phyloP scores from a whole-genome alignment of 2,888 invertebrate species.

The Yponomeuta malinellus region DNA sequence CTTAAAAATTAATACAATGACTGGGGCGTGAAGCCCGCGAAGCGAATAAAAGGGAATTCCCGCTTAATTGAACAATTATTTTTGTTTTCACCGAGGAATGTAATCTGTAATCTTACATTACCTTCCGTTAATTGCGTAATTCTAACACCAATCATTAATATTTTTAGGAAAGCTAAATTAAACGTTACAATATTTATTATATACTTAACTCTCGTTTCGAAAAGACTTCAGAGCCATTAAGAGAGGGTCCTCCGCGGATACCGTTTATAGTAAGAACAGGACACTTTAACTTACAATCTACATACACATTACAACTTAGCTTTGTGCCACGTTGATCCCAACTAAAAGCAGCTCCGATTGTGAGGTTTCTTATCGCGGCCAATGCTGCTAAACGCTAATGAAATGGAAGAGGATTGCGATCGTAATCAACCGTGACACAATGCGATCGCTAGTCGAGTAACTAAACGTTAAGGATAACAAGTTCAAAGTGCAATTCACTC shows the following conservation, averaged over 20 bases:
- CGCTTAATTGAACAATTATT: slow-evolving; percentile 47
- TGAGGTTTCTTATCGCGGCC: background rate
- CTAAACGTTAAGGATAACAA: background rate
- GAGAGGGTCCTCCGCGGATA: slow-evolving; percentile 25
- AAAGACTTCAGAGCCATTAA: slow-evolving; percentile 25
- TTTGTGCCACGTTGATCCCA: background rate
- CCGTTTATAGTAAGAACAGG: slow-evolving; percentile 8
- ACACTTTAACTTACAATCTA: slow-evolving; percentile 11
- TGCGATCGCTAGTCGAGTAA: slow-evolving; percentile 7
- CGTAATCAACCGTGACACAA: slow-evolving; percentile 7
- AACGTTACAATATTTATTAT: slow-evolving; percentile 39
- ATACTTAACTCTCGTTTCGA: background rate
- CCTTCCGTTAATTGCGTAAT: slow-evolving; percentile 40
- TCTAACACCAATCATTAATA: slow-evolving; percentile 40
- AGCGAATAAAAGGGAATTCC: slow-evolving; percentile 28
- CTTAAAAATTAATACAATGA: slow-evolving; percentile 70
- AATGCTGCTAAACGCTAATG: background rate
- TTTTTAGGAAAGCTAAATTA: slow-evolving; percentile 46
- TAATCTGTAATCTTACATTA: slow-evolving; percentile 44
- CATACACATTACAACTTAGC: background rate
- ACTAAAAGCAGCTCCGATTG: slow-evolving; percentile 11
- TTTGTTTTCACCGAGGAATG: slow-evolving; percentile 10
- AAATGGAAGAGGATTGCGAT: slow-evolving; percentile 6
- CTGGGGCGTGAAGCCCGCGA: slow-evolving; percentile 42
- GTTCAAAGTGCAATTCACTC: slow-evolving; percentile 35